phyloP scores from a whole-genome alignment of 2,888 invertebrate genomes.

The Eupithecia inturbata region DNA sequence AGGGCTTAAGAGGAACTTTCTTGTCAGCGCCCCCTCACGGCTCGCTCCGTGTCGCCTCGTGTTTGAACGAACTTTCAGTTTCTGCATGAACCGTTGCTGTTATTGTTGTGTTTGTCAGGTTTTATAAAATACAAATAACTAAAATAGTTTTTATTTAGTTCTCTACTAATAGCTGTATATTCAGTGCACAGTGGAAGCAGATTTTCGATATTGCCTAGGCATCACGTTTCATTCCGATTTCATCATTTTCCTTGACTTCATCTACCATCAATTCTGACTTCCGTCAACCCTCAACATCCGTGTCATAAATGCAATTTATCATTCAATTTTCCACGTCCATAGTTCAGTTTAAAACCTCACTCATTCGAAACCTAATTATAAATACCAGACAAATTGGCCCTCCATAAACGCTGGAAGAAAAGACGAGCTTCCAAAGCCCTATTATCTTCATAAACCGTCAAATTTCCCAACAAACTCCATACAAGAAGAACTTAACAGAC shows the following conservation, averaged over 20 bases:
- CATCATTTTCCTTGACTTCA: too few species aligned
- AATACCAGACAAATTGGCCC: background rate
- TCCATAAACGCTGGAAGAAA: background rate
- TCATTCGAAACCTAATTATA: background rate
- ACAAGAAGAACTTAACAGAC: background rate
- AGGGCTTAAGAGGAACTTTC: background rate
- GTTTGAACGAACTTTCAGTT: background rate
- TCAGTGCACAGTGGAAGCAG: too few species aligned
- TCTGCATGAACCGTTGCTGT: background rate
- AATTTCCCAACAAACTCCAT: conserved; percentile 5
- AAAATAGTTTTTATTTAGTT: too few species aligned
- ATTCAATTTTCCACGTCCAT: background rate
- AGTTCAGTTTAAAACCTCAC: background rate
- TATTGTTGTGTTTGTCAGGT: background rate
- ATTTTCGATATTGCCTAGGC: too few species aligned
- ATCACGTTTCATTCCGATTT: too few species aligned
- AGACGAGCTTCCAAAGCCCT: background rate
- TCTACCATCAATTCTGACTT: background rate
- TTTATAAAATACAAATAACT: too few species aligned
- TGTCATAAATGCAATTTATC: background rate
- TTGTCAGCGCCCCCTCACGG: background rate
- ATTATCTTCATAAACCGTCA: background rate
- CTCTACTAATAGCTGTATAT: too few species aligned
- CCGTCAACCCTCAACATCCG: background rate
- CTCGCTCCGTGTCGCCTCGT: too few species aligned